Base-by-base conservation (phyloP, 2,113 vertebrate genomes). In the Taxidea taxus region DNA sequence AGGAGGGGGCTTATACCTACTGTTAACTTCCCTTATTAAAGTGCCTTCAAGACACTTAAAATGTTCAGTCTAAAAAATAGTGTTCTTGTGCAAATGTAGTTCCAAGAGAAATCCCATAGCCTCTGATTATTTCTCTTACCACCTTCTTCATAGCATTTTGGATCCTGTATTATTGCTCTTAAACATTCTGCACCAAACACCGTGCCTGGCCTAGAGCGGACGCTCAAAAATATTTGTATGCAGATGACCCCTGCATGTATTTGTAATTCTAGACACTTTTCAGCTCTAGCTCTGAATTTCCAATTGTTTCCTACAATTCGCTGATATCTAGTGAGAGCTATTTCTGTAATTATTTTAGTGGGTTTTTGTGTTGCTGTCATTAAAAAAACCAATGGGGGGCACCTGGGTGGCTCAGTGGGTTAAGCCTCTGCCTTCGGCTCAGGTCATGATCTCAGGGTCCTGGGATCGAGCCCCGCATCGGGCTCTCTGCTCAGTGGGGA, bases 281-380 rank as follows among this genome's bases (percentile, higher is more conserved):
- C 66, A 95, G 37, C 44, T 78, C 51, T 44, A 64, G 44, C 39
- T 86, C 42, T 97, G 47, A 85, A 58, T 75, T 97, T 94, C 29
- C 6, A 54, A 37, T 54, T 92, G 12, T 89, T 97, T 64, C 10
- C 39, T 90, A 80, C 74, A 89, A 81, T 14, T 85, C 42, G 80
- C 39, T 82, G 56, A 75, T 86, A 81, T 68, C 25, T 85, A 54
- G 14, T 87, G 87, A 83, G 62, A 3, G 31, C 58, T 89, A 88
- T 89, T 92, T 62, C 37, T 34, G 13, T 94, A 87, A 87, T 86
- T 87, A 85, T 92, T 81, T 81, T 74, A 58, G 64, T 89, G 23
- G 56, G 34, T 20, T 92, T 96, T 94, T 90, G 7, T 90, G 75
- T 66, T 89, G 29, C 34, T 91, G 31, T 78, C 44, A 89, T 78